These are phyloP conservation scores for Zaprionus capensis DNA, from an alignment of 1,140 invertebrate species.

Conservation along the genomic window DNA sequence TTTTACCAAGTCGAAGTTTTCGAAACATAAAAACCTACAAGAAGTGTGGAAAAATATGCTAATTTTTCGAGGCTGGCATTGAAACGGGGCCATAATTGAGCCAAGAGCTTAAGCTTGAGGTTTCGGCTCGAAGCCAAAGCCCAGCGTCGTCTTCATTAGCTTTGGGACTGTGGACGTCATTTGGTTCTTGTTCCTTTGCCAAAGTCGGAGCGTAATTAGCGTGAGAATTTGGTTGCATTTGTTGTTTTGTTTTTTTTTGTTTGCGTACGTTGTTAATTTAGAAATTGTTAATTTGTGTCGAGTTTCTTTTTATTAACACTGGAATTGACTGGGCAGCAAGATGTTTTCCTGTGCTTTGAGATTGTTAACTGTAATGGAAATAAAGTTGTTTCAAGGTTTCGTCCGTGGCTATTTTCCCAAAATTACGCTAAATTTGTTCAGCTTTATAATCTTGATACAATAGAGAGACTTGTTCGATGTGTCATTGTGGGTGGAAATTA, in stretches of 20 bases:
- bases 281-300: constrained; percentile 20
- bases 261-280: constrained; percentile 1
- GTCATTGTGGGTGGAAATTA: neutral
- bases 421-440: neutral
- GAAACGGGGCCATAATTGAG: constrained; percentile 69
- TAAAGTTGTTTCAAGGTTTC: constrained; percentile 7
- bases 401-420: neutral
- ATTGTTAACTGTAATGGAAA: constrained; percentile 16
- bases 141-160: constrained; percentile 44
- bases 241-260: constrained; percentile 3
- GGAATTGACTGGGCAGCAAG: neutral
- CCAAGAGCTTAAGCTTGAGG: constrained; percentile 58
- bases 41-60: constrained; percentile 61
- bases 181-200: constrained; percentile 18
- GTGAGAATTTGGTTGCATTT: constrained; percentile 55
- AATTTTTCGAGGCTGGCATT: constrained; percentile 73
- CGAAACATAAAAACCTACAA: constrained; percentile 59
- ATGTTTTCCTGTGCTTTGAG: constrained; percentile 11
- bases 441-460: neutral
- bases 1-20: constrained; percentile 60
- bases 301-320: constrained; percentile 15
- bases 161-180: constrained; percentile 33
- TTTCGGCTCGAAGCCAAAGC: constrained; percentile 38
- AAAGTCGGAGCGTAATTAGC: constrained; percentile 39
- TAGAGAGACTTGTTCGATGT: neutral